Percentiles rank a stretch among this genome's conserved stretches.
These are phyloP conservation scores for Onychostruthus taczanowskii DNA, from an alignment of 2,113 vertebrate genomes.

Conservation along the genomic window DNA sequence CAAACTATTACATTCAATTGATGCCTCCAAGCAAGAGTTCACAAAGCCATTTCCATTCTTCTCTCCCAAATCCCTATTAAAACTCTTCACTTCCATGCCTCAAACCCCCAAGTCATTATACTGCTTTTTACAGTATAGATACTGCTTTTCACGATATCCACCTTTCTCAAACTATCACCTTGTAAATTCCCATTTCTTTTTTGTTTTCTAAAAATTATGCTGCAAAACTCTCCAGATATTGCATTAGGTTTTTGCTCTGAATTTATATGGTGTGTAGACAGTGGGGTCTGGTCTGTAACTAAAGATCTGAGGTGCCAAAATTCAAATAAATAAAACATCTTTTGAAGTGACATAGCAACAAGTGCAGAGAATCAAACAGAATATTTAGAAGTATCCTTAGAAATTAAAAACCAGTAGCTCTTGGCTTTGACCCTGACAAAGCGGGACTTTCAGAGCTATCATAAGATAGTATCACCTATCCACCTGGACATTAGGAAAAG, in stretches of 20 bases:
- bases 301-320: background rate
- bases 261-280: background rate
- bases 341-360: background rate
- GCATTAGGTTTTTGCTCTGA: background rate
- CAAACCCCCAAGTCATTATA: background rate
- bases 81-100: background rate
- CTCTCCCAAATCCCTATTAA: background rate
- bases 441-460: background rate
- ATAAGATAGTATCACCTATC: background rate
- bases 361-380: background rate
- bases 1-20: background rate
- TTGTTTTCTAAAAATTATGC: background rate
- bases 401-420: background rate
- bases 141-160: background rate
- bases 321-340: background rate
- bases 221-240: background rate
- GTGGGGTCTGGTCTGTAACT: background rate
- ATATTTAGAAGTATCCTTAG: background rate
- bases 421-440: background rate
- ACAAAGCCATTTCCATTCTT: background rate
- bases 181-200: background rate
- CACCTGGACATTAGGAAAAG: background rate
- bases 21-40: background rate
- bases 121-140: background rate
- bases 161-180: background rate